Evolutionary conservation across 1,140 invertebrate species (phyloP).

Genomic region (Drosophila equinoxialis): DNA sequence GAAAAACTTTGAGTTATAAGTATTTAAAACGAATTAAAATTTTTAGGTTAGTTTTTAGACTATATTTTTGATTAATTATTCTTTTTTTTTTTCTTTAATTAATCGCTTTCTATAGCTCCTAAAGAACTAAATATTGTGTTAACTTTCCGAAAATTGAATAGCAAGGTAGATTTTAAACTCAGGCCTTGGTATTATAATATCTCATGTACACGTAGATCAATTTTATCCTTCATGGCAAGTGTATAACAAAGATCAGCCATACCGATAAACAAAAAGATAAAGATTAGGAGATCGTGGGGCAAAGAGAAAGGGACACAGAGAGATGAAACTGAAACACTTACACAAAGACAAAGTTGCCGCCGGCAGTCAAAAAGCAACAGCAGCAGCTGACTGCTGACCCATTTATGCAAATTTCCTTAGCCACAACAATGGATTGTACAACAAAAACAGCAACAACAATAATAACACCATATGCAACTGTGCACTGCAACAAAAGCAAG

Average conservation of each 20-base stretch:
- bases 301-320: constrained; percentile 14
- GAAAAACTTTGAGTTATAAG: background rate
- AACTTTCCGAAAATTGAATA: no score
- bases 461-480: constrained; percentile 26
- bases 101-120: no score
- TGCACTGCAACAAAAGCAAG: constrained; percentile 57
- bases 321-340: constrained; percentile 45
- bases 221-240: background rate
- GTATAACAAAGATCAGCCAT: constrained; percentile 32
- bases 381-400: constrained; percentile 56
- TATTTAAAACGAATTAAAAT: no score
- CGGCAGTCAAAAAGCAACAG: constrained; percentile 22
- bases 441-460: constrained; percentile 34
- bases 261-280: constrained; percentile 43
- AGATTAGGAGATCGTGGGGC: background rate
- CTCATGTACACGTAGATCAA: no score
- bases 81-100: background rate
- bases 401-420: constrained; percentile 73
- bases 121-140: no score
- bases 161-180: background rate
- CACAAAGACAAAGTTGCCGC: constrained; percentile 51
- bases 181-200: no score
- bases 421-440: constrained; percentile 62
- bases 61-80: background rate
- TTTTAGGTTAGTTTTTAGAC: no score